phyloP scores from a whole-genome alignment of 2,797 vertebrate species.

The Hafferia zeledoni region DNA sequence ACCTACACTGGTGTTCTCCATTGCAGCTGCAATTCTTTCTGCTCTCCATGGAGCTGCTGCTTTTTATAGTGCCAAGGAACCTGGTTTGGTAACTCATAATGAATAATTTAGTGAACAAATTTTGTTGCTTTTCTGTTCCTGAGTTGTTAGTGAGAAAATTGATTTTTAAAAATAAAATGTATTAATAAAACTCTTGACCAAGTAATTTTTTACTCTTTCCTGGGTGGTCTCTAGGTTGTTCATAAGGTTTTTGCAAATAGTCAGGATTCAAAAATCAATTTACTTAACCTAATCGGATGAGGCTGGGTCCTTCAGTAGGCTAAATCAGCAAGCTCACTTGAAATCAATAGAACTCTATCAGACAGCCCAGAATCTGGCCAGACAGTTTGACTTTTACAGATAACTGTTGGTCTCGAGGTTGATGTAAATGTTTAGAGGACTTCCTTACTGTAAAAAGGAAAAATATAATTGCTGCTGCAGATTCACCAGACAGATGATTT shows the following conservation, averaged over 20 bases:
- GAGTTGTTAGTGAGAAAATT: not conserved
- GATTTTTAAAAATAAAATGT: not conserved
- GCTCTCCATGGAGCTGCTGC: not conserved
- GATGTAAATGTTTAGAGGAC: not conserved
- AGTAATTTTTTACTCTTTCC: not conserved
- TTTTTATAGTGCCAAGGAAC: not conserved
- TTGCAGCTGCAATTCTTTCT: not conserved
- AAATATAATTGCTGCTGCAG: not conserved
- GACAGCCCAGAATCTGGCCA: not conserved
- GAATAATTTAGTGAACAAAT: not conserved
- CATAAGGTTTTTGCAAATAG: not conserved
- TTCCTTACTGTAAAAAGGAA: not conserved
- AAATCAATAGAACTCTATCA: constrained; percentile 1
- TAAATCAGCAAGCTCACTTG: not conserved
- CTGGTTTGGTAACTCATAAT: not conserved
- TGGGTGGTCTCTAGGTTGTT: not conserved
- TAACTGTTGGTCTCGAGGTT: not conserved
- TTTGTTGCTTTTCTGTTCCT: not conserved
- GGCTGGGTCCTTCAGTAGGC: not conserved
- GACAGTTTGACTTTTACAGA: not conserved
- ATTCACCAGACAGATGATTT: not conserved
- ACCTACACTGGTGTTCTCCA: not conserved
- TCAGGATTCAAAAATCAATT: constrained; percentile 35
- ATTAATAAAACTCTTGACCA: not conserved
- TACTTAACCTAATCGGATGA: not conserved